Conservation (phyloP, 1,140 invertebrate species). For the Heliothis virescens region DNA sequence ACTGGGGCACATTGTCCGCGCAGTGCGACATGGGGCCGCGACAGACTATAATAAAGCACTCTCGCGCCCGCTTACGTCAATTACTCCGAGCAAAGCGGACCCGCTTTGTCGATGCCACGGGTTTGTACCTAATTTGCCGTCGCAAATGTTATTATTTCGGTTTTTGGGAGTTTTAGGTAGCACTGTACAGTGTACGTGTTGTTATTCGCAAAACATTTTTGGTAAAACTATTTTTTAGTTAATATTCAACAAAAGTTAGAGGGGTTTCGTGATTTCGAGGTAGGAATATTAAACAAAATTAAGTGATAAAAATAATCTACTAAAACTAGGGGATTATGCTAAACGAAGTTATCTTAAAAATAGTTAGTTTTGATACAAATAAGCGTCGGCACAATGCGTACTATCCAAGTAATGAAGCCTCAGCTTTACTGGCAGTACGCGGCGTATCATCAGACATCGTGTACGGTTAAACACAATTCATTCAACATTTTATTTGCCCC, state of each 20-base stretch:
- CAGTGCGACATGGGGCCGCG: neutral
- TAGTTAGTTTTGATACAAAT: neutral
- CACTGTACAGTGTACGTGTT: too few species aligned
- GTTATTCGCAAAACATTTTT: too few species aligned
- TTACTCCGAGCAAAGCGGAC: conserved; percentile 24
- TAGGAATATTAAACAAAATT: too few species aligned
- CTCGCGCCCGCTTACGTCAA: conserved; percentile 21
- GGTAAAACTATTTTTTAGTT: neutral
- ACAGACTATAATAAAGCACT: conserved; percentile 25
- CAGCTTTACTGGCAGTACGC: neutral
- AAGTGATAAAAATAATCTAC: too few species aligned
- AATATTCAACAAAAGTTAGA: too few species aligned
- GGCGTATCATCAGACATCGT: neutral
- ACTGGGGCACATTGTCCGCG: neutral
- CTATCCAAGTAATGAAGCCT: neutral
- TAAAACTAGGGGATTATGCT: neutral
- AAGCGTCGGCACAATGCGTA: neutral
- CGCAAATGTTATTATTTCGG: neutral
- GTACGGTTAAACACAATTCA: neutral
- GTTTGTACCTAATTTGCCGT: conserved; percentile 15
- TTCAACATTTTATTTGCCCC: neutral
- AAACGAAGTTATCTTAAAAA: neutral
- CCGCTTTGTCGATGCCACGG: neutral
- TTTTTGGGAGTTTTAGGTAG: neutral
- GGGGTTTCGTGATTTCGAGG: too few species aligned